Conservation (phyloP, 2,113 vertebrate genomes). For the Protomyctophum bolini region DNA sequence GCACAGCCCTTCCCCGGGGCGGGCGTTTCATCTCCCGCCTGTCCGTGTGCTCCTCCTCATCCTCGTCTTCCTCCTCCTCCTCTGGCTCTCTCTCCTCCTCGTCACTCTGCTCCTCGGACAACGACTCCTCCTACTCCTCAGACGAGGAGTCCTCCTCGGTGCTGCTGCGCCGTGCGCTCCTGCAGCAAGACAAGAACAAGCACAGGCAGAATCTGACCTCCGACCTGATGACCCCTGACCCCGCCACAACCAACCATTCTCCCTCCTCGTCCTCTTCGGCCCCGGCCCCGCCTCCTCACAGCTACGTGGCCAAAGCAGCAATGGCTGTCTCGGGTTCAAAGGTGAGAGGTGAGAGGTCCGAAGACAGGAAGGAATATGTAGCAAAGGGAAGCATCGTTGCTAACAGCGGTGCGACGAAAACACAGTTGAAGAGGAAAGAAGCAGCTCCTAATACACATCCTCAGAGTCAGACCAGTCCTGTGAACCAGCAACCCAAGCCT, state of each 20-base stretch:
- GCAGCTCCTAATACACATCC: conserved; percentile 45
- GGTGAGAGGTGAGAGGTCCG: conserved; percentile 65
- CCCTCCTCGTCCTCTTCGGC: conserved; percentile 54
- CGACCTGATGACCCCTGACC: conserved; percentile 75
- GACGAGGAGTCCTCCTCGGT: conserved; percentile 91
- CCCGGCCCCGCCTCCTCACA: conserved; percentile 60
- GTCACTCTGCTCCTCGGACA: conserved; percentile 93
- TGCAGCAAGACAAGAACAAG: conserved; percentile 83
- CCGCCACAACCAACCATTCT: conserved; percentile 41
- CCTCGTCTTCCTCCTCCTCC: conserved; percentile 91
- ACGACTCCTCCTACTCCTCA: conserved; percentile 94
- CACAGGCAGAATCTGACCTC: conserved; percentile 61
- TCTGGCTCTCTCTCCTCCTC: conserved; percentile 94
- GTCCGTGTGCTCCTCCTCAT: conserved; percentile 90
- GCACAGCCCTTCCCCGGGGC: conserved; percentile 48
- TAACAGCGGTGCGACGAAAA: conserved; percentile 61
- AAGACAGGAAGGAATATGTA: conserved; percentile 65
- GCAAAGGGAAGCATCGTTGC: conserved; percentile 48
- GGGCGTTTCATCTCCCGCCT: conserved; percentile 90
- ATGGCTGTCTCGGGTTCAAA: conserved; percentile 75
- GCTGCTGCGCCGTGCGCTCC: conserved; percentile 89
- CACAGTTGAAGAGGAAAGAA: conserved; percentile 68
- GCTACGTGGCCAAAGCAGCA: conserved; percentile 84
- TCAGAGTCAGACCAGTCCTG: conserved; percentile 43
- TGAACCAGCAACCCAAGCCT: conserved; percentile 57